Conservation (phyloP, 2,113 vertebrate species). For the Zosterops japonicus region DNA sequence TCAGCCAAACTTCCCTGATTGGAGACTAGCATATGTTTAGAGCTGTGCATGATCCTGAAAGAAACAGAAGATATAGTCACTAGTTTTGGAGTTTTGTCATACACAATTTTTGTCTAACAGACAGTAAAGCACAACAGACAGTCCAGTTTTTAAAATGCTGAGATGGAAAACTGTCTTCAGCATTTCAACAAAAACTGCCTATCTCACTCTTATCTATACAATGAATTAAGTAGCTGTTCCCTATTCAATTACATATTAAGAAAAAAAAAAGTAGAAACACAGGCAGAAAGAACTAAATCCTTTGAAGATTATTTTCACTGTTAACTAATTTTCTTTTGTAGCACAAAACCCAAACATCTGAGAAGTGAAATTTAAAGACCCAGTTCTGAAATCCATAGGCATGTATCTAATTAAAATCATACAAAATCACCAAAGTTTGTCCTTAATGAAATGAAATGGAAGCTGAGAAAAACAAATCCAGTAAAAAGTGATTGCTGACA, state of each 20-base stretch:
- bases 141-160: neutral
- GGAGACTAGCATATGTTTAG: neutral
- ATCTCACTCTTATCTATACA: neutral
- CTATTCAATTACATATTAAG: neutral
- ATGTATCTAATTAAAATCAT: constrained; percentile 6
- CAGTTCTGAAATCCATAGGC: neutral
- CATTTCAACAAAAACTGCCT: neutral
- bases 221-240: neutral
- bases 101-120: neutral
- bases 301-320: constrained; percentile 21
- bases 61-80: neutral
- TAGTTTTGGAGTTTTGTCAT: neutral
- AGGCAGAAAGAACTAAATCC: neutral
- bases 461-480: neutral
- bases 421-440: neutral
- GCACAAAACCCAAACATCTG: neutral
- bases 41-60: neutral
- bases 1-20: neutral
- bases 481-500: neutral
- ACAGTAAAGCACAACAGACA: neutral
- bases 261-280: neutral
- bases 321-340: neutral
- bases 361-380: constrained; percentile 12
- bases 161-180: neutral
- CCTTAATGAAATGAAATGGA: neutral